A percentile compares a stretch with the other conserved stretches of the same genome.
Evolutionary conservation across 2,797 vertebrate genomes (phyloP).

Genomic region (Ciconia nigra): DNA sequence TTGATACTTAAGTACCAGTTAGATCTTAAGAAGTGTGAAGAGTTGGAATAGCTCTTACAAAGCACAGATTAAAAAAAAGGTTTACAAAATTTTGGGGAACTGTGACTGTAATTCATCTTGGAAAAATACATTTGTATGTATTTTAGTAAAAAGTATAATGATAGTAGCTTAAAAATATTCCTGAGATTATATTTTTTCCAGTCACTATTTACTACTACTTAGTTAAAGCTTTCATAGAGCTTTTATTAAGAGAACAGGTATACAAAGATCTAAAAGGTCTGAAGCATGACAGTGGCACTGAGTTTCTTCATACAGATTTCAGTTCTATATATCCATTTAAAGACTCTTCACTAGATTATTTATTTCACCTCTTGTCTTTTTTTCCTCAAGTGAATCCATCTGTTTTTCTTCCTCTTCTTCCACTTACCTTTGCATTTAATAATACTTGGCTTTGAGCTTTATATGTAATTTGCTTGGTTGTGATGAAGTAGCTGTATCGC

Average conservation of each 20-base stretch:
- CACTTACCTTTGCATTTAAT: background rate
- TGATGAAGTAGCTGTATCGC: background rate
- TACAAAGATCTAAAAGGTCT: background rate
- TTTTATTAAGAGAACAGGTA: background rate
- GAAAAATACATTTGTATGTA: background rate
- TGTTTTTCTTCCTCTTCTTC: background rate
- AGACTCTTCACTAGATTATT: background rate
- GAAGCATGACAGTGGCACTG: background rate
- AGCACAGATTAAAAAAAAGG: background rate
- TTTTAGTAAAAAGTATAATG: background rate
- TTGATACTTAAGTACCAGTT: constrained; percentile 3
- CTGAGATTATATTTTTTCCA: background rate
- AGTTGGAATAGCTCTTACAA: background rate
- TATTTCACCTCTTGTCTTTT: background rate
- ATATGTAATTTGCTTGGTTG: background rate
- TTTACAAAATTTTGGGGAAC: background rate
- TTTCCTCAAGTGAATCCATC: background rate
- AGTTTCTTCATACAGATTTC: background rate
- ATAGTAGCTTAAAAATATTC: background rate
- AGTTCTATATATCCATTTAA: background rate
- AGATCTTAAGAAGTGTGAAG: background rate
- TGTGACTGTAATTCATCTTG: background rate
- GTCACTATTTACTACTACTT: background rate
- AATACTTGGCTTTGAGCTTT: background rate
- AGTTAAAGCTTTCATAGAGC: background rate